Conservation (phyloP, 2,113 vertebrate genomes). For the Triplophysa siluroides region DNA sequence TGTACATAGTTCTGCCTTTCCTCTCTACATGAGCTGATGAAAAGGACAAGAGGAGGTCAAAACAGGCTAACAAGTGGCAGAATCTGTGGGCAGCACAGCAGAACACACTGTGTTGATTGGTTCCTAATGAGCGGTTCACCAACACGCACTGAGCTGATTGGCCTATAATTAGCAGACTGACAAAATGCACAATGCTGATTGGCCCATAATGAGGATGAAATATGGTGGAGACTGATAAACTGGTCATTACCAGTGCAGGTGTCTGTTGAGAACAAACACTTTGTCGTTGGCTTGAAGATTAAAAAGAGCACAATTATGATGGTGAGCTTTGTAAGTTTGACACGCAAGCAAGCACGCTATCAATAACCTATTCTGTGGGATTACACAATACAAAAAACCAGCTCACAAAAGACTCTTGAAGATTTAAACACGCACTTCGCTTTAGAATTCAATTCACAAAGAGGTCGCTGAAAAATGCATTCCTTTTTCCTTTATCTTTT, state of each 20-base stretch:
- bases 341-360: slow-evolving; percentile 11
- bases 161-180: slow-evolving; percentile 38
- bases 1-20: slow-evolving; percentile 4
- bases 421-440: neutral
- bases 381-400: slow-evolving; percentile 10
- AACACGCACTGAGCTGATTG: slow-evolving; percentile 44
- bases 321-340: slow-evolving; percentile 27
- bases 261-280: neutral
- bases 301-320: slow-evolving; percentile 15
- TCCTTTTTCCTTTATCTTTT: neutral
- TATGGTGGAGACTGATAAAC: slow-evolving; percentile 10
- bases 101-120: slow-evolving; percentile 45
- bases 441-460: slow-evolving; percentile 9
- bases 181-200: slow-evolving; percentile 28
- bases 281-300: neutral
- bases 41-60: slow-evolving; percentile 4
- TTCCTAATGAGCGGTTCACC: slow-evolving; percentile 46
- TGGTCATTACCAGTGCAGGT: slow-evolving; percentile 16
- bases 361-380: neutral
- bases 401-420: neutral
- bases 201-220: slow-evolving; percentile 22
- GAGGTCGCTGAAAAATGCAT: neutral
- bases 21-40: slow-evolving; percentile 11
- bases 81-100: slow-evolving; percentile 32
- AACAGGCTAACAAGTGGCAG: slow-evolving; percentile 37